These are phyloP conservation scores for Pseudopleuronectes americanus DNA, from an alignment of 2,797 vertebrate species.

Conservation along the genomic window DNA sequence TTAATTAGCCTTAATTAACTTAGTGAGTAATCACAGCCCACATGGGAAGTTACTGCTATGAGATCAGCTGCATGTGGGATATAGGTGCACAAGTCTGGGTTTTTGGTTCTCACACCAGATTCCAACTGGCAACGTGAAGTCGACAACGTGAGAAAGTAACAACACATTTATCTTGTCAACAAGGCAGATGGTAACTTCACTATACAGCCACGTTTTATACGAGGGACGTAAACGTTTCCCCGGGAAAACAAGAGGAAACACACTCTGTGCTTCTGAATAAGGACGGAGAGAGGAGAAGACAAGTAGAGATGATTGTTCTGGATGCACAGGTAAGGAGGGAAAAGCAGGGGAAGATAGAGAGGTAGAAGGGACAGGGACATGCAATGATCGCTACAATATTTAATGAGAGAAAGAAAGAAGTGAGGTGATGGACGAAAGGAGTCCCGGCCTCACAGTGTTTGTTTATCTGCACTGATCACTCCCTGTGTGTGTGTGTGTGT, in stretches of 20 bases:
- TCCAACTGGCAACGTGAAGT: conserved; percentile 39
- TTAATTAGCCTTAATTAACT: conserved; percentile 6
- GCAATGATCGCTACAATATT: conserved; percentile 2
- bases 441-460: not conserved
- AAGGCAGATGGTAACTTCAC: conserved; percentile 17
- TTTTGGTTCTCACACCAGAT: conserved; percentile 23
- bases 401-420: not conserved
- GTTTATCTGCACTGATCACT: conserved; percentile 6
- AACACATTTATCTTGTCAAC: conserved; percentile 25
- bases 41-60: no score
- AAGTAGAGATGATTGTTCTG: not conserved
- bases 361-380: not conserved
- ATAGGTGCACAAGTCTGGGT: not conserved
- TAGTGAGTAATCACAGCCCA: not conserved
- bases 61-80: not conserved
- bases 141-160: conserved; percentile 17
- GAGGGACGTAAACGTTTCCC: conserved; percentile 23
- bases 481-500: not conserved
- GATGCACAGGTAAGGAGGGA: not conserved
- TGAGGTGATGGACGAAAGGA: not conserved
- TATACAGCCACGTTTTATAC: conserved; percentile 5
- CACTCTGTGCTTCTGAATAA: conserved; percentile 33
- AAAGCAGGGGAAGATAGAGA: not conserved
- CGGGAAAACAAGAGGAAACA: conserved; percentile 25
- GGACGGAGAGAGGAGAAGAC: conserved; percentile 21